Base-by-base conservation (phyloP, 2,113 vertebrate genomes). In the Xiphophorus hellerii region DNA sequence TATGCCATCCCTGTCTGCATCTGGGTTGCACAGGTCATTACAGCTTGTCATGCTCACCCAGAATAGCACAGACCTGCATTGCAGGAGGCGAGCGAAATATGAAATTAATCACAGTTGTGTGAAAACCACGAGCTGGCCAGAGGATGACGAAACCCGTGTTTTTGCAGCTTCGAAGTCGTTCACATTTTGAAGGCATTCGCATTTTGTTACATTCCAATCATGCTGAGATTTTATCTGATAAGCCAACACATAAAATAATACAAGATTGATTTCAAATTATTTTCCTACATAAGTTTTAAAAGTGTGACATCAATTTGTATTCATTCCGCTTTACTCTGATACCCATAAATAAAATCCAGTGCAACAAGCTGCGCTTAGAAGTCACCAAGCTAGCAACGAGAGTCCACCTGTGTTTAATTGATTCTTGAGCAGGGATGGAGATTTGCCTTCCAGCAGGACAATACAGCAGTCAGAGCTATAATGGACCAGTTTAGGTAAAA, bases 21-120 rank as follows among this genome's bases (percentile, higher is more conserved):
- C 84, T 84, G 82, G 67, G 80, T 82, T 78, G 73, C 76, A 68
- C 77, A 71, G 91, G 88, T 93, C 75, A 80, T 76, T 74, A 66
- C 33, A 62, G 73, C 85, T 20, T 80, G 78, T 75, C 75, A 39
- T 58, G 79, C 77, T 89, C 11, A 74, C 75, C 80, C 79, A 83
- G 69, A 81, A 74, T 20, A 76, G 81, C 17, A 5, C 66, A 51
- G 70, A 29, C 39, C 72, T 22, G 68, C 68, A 4, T 2, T 15
- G 51, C 37, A 27, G 69, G 69, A 72, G 72, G 71, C 44, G 74
- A 62, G 66, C 22, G 4, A 62, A 63, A 66, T 28, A 42, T 28
- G 63, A 67, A 76, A 42, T 42, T 27, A 62, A 76, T 69, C 39
- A 51, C 3, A 25, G 37, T 33, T 39, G 8, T 7, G 63, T 68